A percentile compares a stretch with the other conserved stretches of the same genome.
These are phyloP conservation scores for Vultur gryphus DNA, from an alignment of 2,797 vertebrate genomes.

Conservation along the genomic window DNA sequence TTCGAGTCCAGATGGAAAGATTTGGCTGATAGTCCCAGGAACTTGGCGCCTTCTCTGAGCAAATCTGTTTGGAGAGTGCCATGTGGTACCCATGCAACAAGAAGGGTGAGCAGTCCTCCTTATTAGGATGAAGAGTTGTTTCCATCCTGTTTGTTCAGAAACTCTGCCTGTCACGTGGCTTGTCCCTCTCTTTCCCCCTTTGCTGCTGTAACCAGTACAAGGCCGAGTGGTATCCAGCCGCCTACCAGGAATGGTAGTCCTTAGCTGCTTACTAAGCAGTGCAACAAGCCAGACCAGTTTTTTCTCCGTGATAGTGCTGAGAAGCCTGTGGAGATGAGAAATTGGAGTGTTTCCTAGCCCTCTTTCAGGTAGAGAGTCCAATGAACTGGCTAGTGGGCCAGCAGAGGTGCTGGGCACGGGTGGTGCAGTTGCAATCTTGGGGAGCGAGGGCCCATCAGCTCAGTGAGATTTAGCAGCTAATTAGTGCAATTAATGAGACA, in stretches of 20 bases:
- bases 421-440: background rate
- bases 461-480: background rate
- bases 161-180: background rate
- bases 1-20: slow-evolving; percentile 36
- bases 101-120: background rate
- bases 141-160: background rate
- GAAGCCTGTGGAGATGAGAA: background rate
- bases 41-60: background rate
- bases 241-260: background rate
- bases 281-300: background rate
- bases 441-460: background rate
- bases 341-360: background rate
- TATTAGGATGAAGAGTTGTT: background rate
- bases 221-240: background rate
- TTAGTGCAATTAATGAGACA: background rate
- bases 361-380: background rate
- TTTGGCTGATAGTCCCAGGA: slow-evolving; percentile 2
- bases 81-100: background rate
- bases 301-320: background rate
- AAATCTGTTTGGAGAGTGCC: background rate
- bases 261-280: background rate
- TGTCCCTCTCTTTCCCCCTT: background rate
- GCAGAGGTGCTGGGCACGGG: background rate
- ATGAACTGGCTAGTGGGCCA: background rate
- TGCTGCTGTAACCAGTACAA: background rate